phyloP scores from a whole-genome alignment of 2,797 vertebrate species.

The Epinephelus awoara region DNA sequence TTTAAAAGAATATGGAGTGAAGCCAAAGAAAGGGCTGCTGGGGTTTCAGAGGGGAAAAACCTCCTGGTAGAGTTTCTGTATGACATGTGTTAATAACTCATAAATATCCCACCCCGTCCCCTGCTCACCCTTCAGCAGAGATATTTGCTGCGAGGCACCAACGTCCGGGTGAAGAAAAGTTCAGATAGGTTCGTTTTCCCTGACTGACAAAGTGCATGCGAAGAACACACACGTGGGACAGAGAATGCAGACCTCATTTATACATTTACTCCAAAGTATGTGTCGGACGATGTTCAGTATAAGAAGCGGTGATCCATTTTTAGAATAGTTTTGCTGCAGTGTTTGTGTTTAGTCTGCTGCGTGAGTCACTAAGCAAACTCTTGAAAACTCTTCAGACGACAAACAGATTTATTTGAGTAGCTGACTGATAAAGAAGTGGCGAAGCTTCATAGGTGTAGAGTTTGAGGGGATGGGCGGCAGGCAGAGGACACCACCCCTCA shows the following conservation, averaged over 20 bases:
- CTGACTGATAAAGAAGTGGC: no score
- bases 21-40: neutral
- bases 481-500: no score
- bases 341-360: neutral
- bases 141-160: slow-evolving; percentile 75
- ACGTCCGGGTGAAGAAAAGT: slow-evolving; percentile 81
- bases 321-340: neutral
- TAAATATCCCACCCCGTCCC: slow-evolving; percentile 43
- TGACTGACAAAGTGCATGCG: slow-evolving; percentile 32
- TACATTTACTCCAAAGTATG: neutral
- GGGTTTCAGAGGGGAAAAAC: slow-evolving; percentile 3
- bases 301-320: neutral
- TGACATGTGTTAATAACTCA: slow-evolving; percentile 67
- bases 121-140: slow-evolving; percentile 34
- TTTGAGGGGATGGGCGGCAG: no score
- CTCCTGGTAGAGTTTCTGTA: slow-evolving; percentile 29
- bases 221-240: slow-evolving; percentile 42
- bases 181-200: slow-evolving; percentile 75
- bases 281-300: slow-evolving; percentile 7
- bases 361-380: no score
- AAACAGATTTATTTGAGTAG: slow-evolving; percentile 5
- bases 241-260: slow-evolving; percentile 16
- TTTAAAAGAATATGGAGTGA: neutral
- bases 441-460: no score
- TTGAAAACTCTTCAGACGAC: neutral